A percentile compares a stretch with the other conserved stretches of the same genome.
These are phyloP conservation scores for Barbus barbus DNA, from an alignment of 2,113 vertebrate genomes.

Conservation along the genomic window DNA sequence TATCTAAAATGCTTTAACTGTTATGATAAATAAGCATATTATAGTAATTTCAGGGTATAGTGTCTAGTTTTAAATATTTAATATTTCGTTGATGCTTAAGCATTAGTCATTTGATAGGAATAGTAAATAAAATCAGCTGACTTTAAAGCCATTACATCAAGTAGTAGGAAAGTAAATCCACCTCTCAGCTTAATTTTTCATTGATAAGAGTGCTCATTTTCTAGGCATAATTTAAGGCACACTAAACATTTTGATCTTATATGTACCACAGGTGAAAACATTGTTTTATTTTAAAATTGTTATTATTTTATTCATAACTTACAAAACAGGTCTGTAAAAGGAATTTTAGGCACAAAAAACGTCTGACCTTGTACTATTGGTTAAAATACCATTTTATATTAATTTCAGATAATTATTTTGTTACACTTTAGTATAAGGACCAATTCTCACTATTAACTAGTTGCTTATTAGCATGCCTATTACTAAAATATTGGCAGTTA, in stretches of 20 bases:
- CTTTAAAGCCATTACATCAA: neutral
- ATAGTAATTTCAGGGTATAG: constrained; percentile 9
- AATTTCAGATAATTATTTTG: neutral
- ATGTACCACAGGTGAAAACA: neutral
- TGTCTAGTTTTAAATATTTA: neutral
- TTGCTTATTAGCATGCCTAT: too few relatives aligned
- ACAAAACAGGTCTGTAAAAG: too few relatives aligned
- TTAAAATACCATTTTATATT: neutral
- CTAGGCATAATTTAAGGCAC: neutral
- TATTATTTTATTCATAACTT: neutral
- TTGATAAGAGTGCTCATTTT: neutral
- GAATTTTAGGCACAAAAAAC: neutral
- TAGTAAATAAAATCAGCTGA: neutral
- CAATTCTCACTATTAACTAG: too few relatives aligned
- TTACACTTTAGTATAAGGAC: too few relatives aligned
- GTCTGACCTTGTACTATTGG: neutral
- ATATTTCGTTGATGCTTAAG: neutral
- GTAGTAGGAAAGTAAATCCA: neutral
- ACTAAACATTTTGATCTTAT: neutral
- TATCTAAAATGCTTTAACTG: neutral
- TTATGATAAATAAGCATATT: neutral
- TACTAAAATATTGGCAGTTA: too few relatives aligned
- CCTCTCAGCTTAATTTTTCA: neutral
- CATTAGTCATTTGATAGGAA: neutral
- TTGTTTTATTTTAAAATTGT: neutral